Conservation (phyloP, 2,888 invertebrate species). For the Agrotis exclamationis region DNA sequence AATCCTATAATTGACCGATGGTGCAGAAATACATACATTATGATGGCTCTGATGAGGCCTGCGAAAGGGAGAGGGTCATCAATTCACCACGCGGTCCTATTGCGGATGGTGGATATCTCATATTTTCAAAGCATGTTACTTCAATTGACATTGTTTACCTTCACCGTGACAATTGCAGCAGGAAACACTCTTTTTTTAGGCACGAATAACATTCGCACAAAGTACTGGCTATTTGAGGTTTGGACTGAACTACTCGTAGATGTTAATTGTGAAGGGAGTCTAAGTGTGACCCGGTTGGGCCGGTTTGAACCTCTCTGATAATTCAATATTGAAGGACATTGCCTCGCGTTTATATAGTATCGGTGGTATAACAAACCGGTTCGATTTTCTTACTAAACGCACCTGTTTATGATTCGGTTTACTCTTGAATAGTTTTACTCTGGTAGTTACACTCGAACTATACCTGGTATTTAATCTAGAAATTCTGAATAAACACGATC, state of each 20-base stretch:
- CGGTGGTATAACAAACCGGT: background rate
- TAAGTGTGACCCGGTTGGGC: slow-evolving; percentile 1
- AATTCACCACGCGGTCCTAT: no score
- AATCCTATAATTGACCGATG: no score
- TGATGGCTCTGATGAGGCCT: no score
- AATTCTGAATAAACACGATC: background rate
- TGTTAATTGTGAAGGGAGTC: slow-evolving; percentile 12
- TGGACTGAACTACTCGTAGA: no score
- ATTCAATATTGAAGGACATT: slow-evolving; percentile 27
- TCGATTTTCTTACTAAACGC: background rate
- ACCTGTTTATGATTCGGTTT: background rate
- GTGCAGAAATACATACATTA: no score
- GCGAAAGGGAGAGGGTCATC: no score
- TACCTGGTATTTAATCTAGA: background rate
- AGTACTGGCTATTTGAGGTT: background rate
- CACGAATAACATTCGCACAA: no score
- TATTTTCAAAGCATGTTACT: no score
- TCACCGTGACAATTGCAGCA: no score
- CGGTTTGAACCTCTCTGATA: slow-evolving; percentile 6
- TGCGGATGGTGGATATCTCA: no score
- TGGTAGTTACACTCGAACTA: background rate
- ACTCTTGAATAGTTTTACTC: background rate
- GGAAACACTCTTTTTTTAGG: no score
- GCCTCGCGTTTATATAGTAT: slow-evolving; percentile 11
- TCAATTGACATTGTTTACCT: no score